Conservation (phyloP, 2,888 invertebrate species). For the Exephanes ischioxanthus region DNA sequence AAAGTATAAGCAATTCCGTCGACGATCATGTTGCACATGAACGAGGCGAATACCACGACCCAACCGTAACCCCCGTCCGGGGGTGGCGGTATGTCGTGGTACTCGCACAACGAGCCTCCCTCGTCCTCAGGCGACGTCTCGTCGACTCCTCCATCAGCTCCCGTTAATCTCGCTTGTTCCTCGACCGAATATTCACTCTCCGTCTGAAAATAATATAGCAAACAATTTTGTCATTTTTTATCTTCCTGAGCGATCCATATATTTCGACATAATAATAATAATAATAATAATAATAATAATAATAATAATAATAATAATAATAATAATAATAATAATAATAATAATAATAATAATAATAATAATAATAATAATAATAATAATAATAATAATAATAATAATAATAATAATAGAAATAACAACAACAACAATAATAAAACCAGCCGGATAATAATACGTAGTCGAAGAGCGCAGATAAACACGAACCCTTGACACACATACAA, state of each 20-base stretch:
- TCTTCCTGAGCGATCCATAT: neutral
- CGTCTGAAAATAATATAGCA: constrained; percentile 87
- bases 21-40: constrained; percentile 99
- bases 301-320: too few species aligned
- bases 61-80: constrained; percentile 97
- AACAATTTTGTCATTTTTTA: constrained; percentile 34
- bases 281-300: neutral
- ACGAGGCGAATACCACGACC: constrained; percentile 98
- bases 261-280: neutral
- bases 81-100: constrained; percentile 93
- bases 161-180: constrained; percentile 92
- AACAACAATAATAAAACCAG: neutral
- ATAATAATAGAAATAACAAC: neutral
- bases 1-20: constrained; percentile 99
- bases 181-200: constrained; percentile 95
- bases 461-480: constrained; percentile 54
- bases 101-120: constrained; percentile 88
- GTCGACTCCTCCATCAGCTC: constrained; percentile 88
- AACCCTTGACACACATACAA: constrained; percentile 65
- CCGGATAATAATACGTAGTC: constrained; percentile 50
- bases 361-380: too few species aligned
- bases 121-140: constrained; percentile 87
- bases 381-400: too few species aligned
- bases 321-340: too few species aligned
- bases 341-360: too few species aligned